These are phyloP conservation scores for Atta texana DNA, from an alignment of 1,140 invertebrate genomes.

Conservation along the genomic window DNA sequence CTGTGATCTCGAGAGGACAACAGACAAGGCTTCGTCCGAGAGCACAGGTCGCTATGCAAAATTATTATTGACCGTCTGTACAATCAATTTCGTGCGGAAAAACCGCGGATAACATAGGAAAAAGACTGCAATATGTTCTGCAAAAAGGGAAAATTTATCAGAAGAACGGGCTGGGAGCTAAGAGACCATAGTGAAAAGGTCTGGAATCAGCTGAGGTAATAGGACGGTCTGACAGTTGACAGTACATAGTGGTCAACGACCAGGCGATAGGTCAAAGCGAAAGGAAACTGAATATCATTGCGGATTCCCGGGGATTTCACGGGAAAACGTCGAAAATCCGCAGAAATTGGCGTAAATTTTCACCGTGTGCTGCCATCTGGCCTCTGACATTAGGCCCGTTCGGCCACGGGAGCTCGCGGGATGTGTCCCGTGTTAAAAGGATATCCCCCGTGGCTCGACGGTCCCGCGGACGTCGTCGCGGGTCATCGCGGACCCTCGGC, in stretches of 20 bases:
- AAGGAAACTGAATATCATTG: conserved; percentile 3
- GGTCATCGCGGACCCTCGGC: conserved; percentile 39
- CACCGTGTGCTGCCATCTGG: conserved; percentile 84
- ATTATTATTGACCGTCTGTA: not conserved
- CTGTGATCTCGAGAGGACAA: not conserved
- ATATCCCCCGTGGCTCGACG: conserved; percentile 40
- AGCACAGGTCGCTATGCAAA: not conserved
- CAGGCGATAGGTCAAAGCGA: not conserved
- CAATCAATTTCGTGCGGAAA: not conserved
- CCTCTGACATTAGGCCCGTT: conserved; percentile 81
- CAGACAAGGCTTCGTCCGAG: not conserved
- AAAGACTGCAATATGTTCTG: conserved; percentile 73
- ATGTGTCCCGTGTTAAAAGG: conserved; percentile 65
- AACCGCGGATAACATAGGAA: conserved; percentile 29
- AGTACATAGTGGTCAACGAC: not conserved
- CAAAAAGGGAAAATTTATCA: conserved; percentile 52
- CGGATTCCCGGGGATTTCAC: conserved; percentile 63
- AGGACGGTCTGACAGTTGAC: conserved; percentile 71
- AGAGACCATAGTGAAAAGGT: conserved; percentile 51
- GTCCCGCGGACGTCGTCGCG: conserved; percentile 47
- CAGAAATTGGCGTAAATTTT: conserved; percentile 76
- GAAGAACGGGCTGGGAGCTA: conserved; percentile 46
- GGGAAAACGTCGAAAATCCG: conserved; percentile 65
- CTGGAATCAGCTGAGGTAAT: conserved; percentile 68
- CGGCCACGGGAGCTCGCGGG: conserved; percentile 59